Base-by-base conservation (phyloP, 2,888 invertebrate species). In the Calameuta idolon region DNA sequence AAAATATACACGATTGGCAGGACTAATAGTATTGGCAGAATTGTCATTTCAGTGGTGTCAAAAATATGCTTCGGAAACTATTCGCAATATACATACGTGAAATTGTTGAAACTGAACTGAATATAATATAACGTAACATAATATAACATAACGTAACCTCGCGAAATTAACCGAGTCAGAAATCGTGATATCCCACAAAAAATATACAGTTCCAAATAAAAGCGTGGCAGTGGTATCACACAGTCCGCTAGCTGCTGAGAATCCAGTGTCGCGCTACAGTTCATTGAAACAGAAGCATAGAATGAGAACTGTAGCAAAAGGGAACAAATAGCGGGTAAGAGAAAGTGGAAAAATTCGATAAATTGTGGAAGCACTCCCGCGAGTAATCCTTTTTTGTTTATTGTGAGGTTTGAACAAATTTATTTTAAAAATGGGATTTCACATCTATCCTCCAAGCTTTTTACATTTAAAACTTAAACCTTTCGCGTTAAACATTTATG, bases 331-430 rank as follows among this genome's bases (percentile, higher is more conserved):
- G 31, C 71, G 55, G 9, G 23, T 23, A 55, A 55, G 55, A 23
- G 55, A 55, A 71, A 34, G 69, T 71, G 34, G 33, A 84, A 83
- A 85, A 87, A 87, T 87, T 82, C 84, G 83, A 83, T 84, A 80
- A 84, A 82, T 84, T 81, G 84, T 79, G 83, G 80, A 81, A 83
- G 84, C 79, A 84, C 83, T 82, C 82, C 77, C 73, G 82, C 81
- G 75, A 80, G 81, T 86, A 86, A 89, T 89, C 85, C 86, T 81
- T 84, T 84, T 89, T 81, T 88, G 85, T 88, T 88, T 88, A 89
- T 88, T 86, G 88, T 85, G 85, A 79, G 79, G 78, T 83, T 79
- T 80, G 82, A 84, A 81, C 5, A 55, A 55, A 55, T 23, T 23
- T 55, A 55, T 55, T 55, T 55, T 0, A 23, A 81, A 85, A 87